Conservation (phyloP, 2,113 vertebrate species). For the Accipiter cooperii region DNA sequence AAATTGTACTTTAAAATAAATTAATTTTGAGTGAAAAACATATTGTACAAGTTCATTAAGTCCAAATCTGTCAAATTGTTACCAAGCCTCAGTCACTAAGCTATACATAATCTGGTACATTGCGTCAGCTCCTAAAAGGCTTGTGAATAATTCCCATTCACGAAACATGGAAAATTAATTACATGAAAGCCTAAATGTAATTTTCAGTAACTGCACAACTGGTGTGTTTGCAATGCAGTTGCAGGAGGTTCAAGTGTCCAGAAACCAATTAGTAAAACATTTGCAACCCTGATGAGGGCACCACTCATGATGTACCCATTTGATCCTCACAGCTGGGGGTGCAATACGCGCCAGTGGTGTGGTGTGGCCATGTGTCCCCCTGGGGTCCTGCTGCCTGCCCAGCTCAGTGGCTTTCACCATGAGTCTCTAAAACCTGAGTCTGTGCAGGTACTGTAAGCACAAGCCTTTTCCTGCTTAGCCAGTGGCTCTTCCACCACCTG, state of each 20-base stretch:
- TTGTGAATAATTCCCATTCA: background rate
- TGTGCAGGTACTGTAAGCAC: background rate
- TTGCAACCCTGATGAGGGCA: accelerated
- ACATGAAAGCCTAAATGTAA: background rate
- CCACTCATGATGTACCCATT: background rate
- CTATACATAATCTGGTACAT: background rate
- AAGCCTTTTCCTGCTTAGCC: background rate
- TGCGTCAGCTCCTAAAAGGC: background rate
- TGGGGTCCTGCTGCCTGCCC: background rate
- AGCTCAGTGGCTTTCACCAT: background rate
- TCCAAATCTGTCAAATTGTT: background rate
- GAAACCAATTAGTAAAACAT: background rate
- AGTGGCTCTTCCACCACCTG: background rate
- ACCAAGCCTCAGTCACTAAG: background rate
- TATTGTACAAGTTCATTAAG: background rate
- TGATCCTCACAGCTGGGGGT: background rate
- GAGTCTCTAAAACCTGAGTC: background rate
- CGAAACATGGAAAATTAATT: background rate
- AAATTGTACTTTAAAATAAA: background rate
- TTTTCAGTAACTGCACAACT: background rate
- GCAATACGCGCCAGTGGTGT: accelerated
- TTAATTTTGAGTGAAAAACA: background rate
- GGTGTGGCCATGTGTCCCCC: too few species aligned
- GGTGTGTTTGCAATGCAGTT: background rate
- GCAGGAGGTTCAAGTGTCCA: background rate